phyloP scores from a whole-genome alignment of 2,113 vertebrate species.

The Pardalotus punctatus region DNA sequence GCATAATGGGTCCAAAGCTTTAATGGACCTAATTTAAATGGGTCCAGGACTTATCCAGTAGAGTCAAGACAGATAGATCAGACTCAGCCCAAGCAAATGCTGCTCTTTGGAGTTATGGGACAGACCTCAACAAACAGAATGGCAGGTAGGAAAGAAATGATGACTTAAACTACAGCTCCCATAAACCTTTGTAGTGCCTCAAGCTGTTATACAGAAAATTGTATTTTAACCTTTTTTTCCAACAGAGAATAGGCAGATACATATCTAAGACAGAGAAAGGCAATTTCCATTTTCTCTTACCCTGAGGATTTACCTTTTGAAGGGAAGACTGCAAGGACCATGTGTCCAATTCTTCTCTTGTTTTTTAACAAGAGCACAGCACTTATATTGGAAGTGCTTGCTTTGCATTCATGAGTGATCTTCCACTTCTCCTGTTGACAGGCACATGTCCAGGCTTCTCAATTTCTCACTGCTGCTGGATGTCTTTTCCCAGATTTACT shows the following conservation, averaged over 20 bases:
- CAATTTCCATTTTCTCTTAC: background rate
- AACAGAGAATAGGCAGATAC: background rate
- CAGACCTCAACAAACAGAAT: background rate
- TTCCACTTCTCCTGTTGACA: background rate
- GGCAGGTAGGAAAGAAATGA: background rate
- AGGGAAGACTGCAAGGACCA: background rate
- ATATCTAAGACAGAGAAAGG: background rate
- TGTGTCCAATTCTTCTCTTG: background rate
- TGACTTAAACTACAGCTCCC: background rate
- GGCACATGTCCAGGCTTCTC: background rate
- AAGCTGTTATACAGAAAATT: background rate
- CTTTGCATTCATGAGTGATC: background rate
- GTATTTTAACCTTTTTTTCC: background rate
- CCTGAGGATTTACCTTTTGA: background rate
- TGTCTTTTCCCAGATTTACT: background rate
- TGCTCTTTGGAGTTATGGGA: background rate
- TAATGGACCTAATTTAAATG: background rate
- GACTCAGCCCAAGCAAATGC: background rate
- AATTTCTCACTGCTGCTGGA: background rate
- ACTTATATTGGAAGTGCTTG: background rate
- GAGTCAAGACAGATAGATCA: background rate
- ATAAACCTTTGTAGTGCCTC: background rate
- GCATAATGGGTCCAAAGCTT: background rate
- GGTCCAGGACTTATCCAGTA: background rate
- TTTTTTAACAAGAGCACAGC: background rate